These are phyloP conservation scores for Epizoanthus scotinus DNA, from an alignment of 92 coral and sea anemone genomes.

Conservation along the genomic window DNA sequence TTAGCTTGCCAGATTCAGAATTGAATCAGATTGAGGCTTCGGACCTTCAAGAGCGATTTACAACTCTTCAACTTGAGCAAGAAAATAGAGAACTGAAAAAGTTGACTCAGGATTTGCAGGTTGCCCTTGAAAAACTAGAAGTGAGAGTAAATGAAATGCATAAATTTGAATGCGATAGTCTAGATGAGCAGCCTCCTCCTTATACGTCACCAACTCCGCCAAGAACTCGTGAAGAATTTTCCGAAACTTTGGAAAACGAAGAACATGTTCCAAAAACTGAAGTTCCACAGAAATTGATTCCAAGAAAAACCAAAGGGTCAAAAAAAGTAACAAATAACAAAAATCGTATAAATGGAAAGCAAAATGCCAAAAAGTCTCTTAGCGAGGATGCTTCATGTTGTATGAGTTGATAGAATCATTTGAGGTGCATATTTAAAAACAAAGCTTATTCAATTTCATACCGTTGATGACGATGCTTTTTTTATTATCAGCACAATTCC, in stretches of 20 bases:
- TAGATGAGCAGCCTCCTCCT: constrained; percentile 64
- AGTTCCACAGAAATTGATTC: constrained; percentile 12
- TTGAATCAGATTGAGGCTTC: constrained; percentile 75
- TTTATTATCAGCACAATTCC: too few species aligned
- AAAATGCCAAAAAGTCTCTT: not conserved
- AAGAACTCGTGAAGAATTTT: not conserved
- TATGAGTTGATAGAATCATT: constrained; percentile 14
- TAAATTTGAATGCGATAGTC: constrained; percentile 70
- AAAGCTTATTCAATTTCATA: too few species aligned
- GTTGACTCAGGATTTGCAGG: constrained; percentile 87
- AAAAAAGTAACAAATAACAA: not conserved
- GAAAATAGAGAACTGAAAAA: constrained; percentile 88
- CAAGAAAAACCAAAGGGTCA: constrained; percentile 8
- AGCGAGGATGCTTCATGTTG: constrained; percentile 30
- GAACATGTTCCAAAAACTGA: constrained; percentile 16
- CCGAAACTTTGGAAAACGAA: constrained; percentile 12
- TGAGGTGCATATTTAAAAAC: too few species aligned
- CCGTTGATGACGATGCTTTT: too few species aligned
- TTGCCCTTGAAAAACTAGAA: constrained; percentile 88
- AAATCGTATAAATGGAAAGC: constrained; percentile 18
- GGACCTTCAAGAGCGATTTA: constrained; percentile 89
- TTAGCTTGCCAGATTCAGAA: constrained; percentile 96
- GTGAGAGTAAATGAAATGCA: constrained; percentile 83
- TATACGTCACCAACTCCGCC: constrained; percentile 15
- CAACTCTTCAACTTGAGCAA: constrained; percentile 93